Evolutionary conservation across 1,140 invertebrate species (phyloP).

Genomic region (Aphis gossypii): DNA sequence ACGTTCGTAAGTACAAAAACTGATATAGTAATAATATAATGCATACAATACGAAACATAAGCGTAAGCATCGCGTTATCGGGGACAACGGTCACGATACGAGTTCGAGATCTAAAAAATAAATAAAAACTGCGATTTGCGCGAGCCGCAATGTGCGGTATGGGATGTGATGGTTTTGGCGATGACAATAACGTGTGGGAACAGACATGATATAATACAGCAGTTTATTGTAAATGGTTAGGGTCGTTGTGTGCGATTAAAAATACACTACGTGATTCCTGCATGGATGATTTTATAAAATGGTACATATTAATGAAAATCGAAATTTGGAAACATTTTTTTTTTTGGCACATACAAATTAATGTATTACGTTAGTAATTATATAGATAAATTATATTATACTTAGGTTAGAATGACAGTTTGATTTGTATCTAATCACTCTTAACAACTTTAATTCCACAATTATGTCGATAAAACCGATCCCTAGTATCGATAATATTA

Average conservation of each 20-base stretch:
- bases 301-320: not conserved
- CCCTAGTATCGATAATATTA: too few relatives aligned
- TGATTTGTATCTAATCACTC: too few relatives aligned
- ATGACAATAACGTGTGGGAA: slow-evolving; percentile 42
- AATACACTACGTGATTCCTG: not conserved
- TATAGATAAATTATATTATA: not conserved
- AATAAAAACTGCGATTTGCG: not conserved
- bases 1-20: not conserved
- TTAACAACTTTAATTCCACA: not conserved
- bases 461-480: not conserved
- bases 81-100: slow-evolving; percentile 19
- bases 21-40: not conserved
- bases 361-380: not conserved
- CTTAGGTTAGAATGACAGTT: not conserved
- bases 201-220: not conserved
- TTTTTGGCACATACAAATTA: not conserved
- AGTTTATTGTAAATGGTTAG: not conserved
- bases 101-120: not conserved
- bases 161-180: not conserved
- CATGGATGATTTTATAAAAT: not conserved
- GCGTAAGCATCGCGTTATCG: not conserved
- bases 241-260: not conserved
- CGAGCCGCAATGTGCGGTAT: not conserved
- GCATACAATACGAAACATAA: not conserved
- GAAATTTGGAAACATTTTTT: not conserved